Percentiles rank a stretch among this genome's conserved stretches.
Evolutionary conservation across 2,888 invertebrate genomes (phyloP).

Genomic region (Apodemia mormo): DNA sequence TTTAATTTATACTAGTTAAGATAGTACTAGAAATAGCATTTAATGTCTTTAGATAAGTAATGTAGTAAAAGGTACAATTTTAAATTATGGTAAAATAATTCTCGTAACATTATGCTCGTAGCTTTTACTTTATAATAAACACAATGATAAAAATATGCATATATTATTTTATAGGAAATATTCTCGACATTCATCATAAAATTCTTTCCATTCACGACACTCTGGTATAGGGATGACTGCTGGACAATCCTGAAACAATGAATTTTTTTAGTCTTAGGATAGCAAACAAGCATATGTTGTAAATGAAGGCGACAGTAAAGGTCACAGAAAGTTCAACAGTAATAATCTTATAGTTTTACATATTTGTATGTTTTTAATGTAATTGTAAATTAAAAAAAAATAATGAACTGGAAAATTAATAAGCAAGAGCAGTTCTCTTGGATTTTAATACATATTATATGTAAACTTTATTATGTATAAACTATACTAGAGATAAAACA

Average conservation of each 20-base stretch:
- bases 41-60: slow-evolving; percentile 34
- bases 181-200: slow-evolving; percentile 54
- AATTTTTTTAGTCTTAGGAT: background rate
- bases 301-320: background rate
- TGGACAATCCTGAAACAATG: slow-evolving; percentile 61
- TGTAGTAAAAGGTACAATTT: slow-evolving; percentile 40
- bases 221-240: slow-evolving; percentile 41
- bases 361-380: too few species aligned
- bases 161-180: slow-evolving; percentile 43
- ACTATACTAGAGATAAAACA: too few species aligned
- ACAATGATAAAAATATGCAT: slow-evolving; percentile 44
- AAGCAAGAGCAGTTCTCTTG: too few species aligned
- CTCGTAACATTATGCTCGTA: slow-evolving; percentile 40
- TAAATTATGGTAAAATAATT: slow-evolving; percentile 43
- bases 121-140: slow-evolving; percentile 57
- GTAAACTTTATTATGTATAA: too few species aligned
- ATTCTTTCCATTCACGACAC: slow-evolving; percentile 50
- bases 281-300: too few species aligned
- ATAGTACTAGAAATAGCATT: slow-evolving; percentile 44
- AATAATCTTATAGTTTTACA: too few species aligned
- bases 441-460: too few species aligned
- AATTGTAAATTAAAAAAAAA: too few species aligned
- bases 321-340: too few species aligned
- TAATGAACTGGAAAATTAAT: too few species aligned
- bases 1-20: slow-evolving; percentile 40